Base-by-base conservation (phyloP, 1,140 invertebrate species). In the Oscheius sp. region DNA sequence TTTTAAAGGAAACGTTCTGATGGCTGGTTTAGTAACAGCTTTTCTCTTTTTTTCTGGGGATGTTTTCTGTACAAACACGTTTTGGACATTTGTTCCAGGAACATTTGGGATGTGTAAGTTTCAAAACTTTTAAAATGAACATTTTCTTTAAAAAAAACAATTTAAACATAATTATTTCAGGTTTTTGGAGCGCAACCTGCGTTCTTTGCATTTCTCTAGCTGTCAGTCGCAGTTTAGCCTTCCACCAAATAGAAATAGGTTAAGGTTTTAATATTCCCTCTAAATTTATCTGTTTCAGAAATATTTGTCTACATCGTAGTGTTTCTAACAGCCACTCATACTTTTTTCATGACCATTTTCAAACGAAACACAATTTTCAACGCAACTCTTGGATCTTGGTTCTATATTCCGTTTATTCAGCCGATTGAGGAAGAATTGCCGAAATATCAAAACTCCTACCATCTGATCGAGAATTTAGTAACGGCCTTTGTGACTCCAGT, bases 41-140 rank as follows among this genome's bases (percentile, higher is more conserved):
- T 55, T 15, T 15, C 49, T 55, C 7, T 55, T 55, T 23, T 20
- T 55, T 23, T 4, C 15, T 20, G 49, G 49, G 23, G 49, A 55
- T 55, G 49, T 55, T 4, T 55, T 13, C 49, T 55, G 49, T 55
- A 55, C 49, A 55, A 55, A 55, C 23, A 55, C 49, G 15, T 55
- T 55, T 23, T 55, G 49, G 49, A 23, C 49, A 13, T 55, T 55
- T 55, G 23, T 26, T 55, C 49, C 49, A 13, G 49, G 49, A 55
- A 26, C 49, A 13, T 4, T 55, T 4, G 49, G 49, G 28, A 7
- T 55, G 28, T 15, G 49, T 55, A 13, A 13, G 49, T 26, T 26
- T 42, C 38, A 10, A n/a, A n/a, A n/a, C n/a, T n/a, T 42, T 10
- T 10, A n/a, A 42, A n/a, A n/a, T 10, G n/a, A 42, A 42, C n/a